phyloP scores from a whole-genome alignment of 1,140 invertebrate species.

The Drosophila mayri region DNA sequence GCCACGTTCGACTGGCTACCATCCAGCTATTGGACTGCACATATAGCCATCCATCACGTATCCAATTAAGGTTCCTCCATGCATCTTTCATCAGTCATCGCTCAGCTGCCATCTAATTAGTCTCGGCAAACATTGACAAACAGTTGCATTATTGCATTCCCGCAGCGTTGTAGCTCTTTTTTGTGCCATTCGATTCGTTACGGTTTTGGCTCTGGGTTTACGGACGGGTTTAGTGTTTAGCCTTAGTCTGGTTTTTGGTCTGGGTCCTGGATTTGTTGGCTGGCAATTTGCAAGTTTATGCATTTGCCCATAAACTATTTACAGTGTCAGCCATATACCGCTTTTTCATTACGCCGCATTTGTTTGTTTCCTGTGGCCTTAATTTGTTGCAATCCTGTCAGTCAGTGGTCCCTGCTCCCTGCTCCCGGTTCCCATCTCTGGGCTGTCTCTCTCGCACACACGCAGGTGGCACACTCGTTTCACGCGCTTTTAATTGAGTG shows the following conservation, averaged over 20 bases:
- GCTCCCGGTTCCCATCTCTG: not conserved
- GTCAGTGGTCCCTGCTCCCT: constrained; percentile 13
- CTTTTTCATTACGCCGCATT: constrained; percentile 82
- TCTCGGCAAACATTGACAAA: constrained; percentile 71
- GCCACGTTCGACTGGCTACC: constrained; percentile 6
- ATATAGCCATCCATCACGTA: constrained; percentile 58
- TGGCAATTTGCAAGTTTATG: constrained; percentile 69
- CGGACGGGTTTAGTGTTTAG: constrained; percentile 14
- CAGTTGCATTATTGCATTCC: constrained; percentile 65
- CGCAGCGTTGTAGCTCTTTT: constrained; percentile 19
- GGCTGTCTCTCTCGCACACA: not conserved
- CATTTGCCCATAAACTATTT: constrained; percentile 75
- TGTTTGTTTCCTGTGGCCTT: constrained; percentile 80
- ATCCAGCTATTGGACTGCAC: constrained; percentile 24
- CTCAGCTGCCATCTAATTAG: constrained; percentile 64
- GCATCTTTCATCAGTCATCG: constrained; percentile 57
- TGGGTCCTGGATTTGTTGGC: constrained; percentile 37
- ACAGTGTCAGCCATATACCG: constrained; percentile 77
- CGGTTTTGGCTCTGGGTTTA: constrained; percentile 19
- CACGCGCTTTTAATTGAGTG: constrained; percentile 83
- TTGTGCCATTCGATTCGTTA: constrained; percentile 16
- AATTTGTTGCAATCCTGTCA: constrained; percentile 63
- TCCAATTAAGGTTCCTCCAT: constrained; percentile 58
- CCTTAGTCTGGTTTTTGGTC: constrained; percentile 20
- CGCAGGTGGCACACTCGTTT: constrained; percentile 77